Conservation (phyloP, 1,140 invertebrate species). For the Thaumetopoea pityocampa region DNA sequence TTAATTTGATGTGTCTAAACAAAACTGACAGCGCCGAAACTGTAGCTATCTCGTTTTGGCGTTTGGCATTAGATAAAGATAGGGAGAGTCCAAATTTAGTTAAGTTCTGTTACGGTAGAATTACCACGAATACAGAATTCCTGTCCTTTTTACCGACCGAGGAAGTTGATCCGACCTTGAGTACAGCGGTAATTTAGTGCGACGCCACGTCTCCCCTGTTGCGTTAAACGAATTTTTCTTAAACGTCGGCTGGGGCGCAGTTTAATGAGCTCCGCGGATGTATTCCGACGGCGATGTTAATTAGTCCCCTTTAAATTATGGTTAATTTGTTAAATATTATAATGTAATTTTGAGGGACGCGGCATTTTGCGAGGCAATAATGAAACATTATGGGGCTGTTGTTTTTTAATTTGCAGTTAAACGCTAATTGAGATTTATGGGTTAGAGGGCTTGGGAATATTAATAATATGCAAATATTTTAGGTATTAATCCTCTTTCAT, state of each 20-base stretch:
- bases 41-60: no score
- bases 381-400: no score
- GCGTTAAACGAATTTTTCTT: constrained; percentile 40
- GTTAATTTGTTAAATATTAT: constrained; percentile 17
- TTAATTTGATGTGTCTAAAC: no score
- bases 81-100: no score
- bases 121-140: constrained; percentile 18
- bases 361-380: background rate
- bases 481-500: no score
- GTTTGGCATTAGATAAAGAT: no score
- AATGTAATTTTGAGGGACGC: constrained; percentile 5
- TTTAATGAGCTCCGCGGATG: constrained; percentile 27
- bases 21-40: no score
- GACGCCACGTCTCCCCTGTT: constrained; percentile 15
- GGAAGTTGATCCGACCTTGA: constrained; percentile 42
- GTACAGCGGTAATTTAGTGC: constrained; percentile 32
- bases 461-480: no score
- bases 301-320: constrained; percentile 14
- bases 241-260: constrained; percentile 30
- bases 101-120: no score
- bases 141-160: constrained; percentile 1
- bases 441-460: no score
- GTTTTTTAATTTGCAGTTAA: no score
- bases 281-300: constrained; percentile 17
- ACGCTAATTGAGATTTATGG: no score